Percentiles rank a stretch among this genome's conserved stretches.
These are phyloP conservation scores for Microdon myrmicae DNA, from an alignment of 2,888 invertebrate genomes.

Conservation along the genomic window DNA sequence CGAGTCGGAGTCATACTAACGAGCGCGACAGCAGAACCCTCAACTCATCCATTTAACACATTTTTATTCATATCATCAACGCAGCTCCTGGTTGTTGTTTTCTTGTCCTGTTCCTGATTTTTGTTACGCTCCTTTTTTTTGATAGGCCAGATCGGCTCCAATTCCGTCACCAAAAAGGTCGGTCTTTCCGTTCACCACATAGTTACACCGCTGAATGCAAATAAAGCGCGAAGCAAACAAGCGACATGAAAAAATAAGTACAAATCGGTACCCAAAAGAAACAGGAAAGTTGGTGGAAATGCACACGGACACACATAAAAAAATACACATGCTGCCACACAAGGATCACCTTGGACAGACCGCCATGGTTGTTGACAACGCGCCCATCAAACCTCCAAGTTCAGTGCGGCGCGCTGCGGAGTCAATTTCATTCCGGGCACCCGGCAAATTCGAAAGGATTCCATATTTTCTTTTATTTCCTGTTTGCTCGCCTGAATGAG, in stretches of 20 bases:
- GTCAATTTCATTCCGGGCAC: conserved; percentile 44
- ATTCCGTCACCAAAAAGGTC: conserved; percentile 40
- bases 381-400: conserved; percentile 41
- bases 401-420: conserved; percentile 31
- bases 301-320: neutral
- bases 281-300: no score
- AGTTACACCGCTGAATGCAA: conserved; percentile 43
- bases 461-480: conserved; percentile 46
- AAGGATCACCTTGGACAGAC: conserved; percentile 55
- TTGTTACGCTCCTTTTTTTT: conserved; percentile 11
- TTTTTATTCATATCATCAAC: conserved; percentile 48
- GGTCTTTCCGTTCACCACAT: conserved; percentile 38
- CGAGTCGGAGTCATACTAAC: conserved; percentile 18
- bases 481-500: conserved; percentile 18
- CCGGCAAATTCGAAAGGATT: neutral
- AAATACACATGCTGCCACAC: conserved; percentile 53
- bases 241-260: conserved; percentile 32
- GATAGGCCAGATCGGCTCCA: conserved; percentile 10
- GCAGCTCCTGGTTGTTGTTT: neutral
- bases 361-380: conserved; percentile 36
- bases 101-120: no score
- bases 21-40: conserved; percentile 14
- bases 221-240: conserved; percentile 33
- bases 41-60: conserved; percentile 51
- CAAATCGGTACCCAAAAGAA: conserved; percentile 7